Conservation (phyloP, 2,888 invertebrate species). For the Meganola albula region DNA sequence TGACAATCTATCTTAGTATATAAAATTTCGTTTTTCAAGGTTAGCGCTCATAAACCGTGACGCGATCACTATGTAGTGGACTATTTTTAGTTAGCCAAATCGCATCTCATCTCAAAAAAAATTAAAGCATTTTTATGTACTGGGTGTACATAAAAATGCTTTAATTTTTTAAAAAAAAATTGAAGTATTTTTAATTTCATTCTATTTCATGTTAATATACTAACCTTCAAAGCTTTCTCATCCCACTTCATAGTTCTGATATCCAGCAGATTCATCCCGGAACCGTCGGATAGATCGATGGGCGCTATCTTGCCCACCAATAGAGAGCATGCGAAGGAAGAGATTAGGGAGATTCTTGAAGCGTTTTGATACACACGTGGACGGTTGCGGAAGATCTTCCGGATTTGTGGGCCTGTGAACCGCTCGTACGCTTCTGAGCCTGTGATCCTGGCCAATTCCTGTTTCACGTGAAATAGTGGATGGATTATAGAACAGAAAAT, state of each 20-base stretch:
- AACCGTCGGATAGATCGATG: constrained; percentile 94
- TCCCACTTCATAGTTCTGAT: constrained; percentile 88
- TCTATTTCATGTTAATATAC: too few relatives aligned
- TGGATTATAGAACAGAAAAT: too few relatives aligned
- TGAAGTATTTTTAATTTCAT: not conserved
- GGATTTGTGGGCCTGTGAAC: constrained; percentile 96
- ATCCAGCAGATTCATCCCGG: constrained; percentile 97
- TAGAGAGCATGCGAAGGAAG: constrained; percentile 93
- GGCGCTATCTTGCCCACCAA: constrained; percentile 92
- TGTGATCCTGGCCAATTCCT: constrained; percentile 87
- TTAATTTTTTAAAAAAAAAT: too few relatives aligned
- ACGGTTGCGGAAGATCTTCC: constrained; percentile 87
- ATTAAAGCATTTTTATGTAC: too few relatives aligned
- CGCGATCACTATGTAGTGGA: too few relatives aligned
- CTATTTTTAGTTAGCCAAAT: too few relatives aligned
- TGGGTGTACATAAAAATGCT: too few relatives aligned
- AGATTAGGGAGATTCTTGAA: constrained; percentile 93
- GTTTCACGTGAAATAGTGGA: too few relatives aligned
- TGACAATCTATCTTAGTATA: too few relatives aligned
- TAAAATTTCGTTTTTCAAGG: too few relatives aligned
- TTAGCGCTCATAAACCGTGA: too few relatives aligned
- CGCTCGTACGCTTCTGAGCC: constrained; percentile 93
- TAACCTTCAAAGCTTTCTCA: constrained; percentile 82
- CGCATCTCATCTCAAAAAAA: too few relatives aligned
- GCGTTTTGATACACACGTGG: constrained; percentile 75